A percentile compares a stretch with the other conserved stretches of the same genome.
Conservation (phyloP, 92 coral and sea anemone genomes). For the Pocillopora meandrina region DNA sequence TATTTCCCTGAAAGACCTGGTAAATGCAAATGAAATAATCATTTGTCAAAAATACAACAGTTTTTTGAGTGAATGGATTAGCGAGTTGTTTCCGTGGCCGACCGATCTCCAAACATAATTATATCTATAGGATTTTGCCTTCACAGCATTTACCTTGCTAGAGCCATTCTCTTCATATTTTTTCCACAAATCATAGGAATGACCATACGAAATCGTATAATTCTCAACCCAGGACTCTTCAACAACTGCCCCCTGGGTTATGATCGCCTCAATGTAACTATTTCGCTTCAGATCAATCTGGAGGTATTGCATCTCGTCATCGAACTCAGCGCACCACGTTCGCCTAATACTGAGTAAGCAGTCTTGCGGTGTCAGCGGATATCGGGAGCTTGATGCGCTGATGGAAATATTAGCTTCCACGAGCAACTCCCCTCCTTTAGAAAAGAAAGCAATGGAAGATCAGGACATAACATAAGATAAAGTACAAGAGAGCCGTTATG, state of each 20-base stretch:
- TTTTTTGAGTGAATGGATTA: no score
- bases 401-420: conserved; percentile 2
- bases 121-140: background rate
- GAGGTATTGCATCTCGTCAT: conserved; percentile 53
- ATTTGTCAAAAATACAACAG: no score
- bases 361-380: conserved; percentile 25
- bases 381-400: conserved; percentile 24
- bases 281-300: conserved; percentile 51
- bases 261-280: conserved; percentile 8
- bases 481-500: no score
- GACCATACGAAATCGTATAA: conserved; percentile 3
- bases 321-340: conserved; percentile 76
- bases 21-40: no score
- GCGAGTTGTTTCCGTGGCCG: background rate
- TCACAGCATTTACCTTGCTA: background rate
- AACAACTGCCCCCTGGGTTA: conserved; percentile 28
- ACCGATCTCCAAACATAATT: background rate
- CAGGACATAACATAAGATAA: no score
- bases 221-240: conserved; percentile 34
- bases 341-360: conserved; percentile 24
- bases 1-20: conserved; percentile 26
- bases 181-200: background rate
- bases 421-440: conserved; percentile 6
- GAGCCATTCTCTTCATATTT: background rate
- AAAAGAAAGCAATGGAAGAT: background rate